Percentiles rank a stretch among this genome's conserved stretches.
Conservation (phyloP, 2,113 vertebrate genomes). For the Saccopteryx bilineata region DNA sequence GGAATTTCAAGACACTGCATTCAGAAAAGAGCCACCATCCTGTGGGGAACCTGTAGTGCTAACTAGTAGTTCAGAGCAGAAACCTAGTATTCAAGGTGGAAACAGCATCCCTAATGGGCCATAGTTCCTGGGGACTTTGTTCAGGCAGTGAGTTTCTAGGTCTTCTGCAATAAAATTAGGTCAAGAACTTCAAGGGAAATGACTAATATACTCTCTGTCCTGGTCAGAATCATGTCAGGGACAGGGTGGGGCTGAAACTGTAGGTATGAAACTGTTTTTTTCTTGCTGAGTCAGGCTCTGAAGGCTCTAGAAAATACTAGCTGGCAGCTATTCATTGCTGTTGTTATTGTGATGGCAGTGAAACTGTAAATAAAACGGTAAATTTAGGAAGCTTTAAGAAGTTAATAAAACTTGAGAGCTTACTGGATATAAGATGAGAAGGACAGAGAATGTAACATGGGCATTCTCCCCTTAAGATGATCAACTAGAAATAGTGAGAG, state of each 20-base stretch:
- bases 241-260: not conserved
- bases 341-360: not conserved
- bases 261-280: not conserved
- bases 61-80: conserved; percentile 1
- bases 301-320: not conserved
- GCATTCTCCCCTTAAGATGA: not conserved
- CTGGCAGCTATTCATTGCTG: not conserved
- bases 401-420: not conserved
- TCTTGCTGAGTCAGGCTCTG: not conserved
- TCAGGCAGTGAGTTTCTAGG: not conserved
- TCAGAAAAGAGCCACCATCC: not conserved
- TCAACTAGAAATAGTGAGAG: not conserved
- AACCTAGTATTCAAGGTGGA: not conserved
- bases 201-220: not conserved
- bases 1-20: not conserved
- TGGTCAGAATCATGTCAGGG: conserved; percentile 21
- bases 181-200: not conserved
- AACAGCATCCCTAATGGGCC: not conserved
- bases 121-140: not conserved
- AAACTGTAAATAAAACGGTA: not conserved
- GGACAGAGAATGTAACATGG: not conserved
- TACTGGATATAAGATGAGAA: not conserved
- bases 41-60: not conserved
- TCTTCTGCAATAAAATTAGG: conserved; percentile 9
- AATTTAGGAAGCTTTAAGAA: not conserved